Conservation (phyloP, 23 tunicate species). For the Corella eumyota region DNA sequence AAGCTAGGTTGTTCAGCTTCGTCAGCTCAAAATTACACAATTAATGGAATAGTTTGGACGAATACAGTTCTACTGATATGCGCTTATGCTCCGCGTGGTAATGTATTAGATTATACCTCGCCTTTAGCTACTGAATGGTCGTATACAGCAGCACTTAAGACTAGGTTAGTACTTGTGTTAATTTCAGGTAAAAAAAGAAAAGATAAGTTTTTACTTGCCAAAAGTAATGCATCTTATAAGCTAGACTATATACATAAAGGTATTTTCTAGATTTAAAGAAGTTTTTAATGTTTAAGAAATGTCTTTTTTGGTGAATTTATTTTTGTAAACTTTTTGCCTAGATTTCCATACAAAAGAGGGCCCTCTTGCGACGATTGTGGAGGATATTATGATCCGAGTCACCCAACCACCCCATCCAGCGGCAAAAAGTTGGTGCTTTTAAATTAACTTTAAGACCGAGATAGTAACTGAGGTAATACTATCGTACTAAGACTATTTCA, state of each 20-base stretch:
- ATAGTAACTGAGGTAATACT: too few species aligned
- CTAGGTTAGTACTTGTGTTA: too few species aligned
- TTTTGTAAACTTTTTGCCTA: too few species aligned
- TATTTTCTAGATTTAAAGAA: too few species aligned
- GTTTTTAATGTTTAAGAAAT: too few species aligned
- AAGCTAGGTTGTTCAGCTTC: slow-evolving; percentile 72
- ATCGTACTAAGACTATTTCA: too few species aligned
- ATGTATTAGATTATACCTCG: slow-evolving; percentile 16
- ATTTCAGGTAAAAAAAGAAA: too few species aligned
- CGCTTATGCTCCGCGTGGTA: slow-evolving; percentile 82
- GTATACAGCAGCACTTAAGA: slow-evolving; percentile 13
- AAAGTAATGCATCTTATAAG: too few species aligned
- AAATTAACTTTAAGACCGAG: neutral
- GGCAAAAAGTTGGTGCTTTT: neutral
- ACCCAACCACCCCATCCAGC: neutral
- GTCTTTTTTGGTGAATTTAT: too few species aligned
- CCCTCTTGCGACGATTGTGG: slow-evolving; percentile 29
- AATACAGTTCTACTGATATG: slow-evolving; percentile 43
- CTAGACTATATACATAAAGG: too few species aligned
- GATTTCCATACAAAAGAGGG: slow-evolving; percentile 30
- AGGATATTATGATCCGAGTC: neutral
- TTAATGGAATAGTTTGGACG: slow-evolving; percentile 55
- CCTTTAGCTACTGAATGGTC: neutral
- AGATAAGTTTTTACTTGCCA: too few species aligned
- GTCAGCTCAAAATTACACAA: slow-evolving; percentile 17